A percentile compares a stretch with the other conserved stretches of the same genome.
phyloP scores from a whole-genome alignment of 2,113 vertebrate species.

The Microcebus tavaratra region DNA sequence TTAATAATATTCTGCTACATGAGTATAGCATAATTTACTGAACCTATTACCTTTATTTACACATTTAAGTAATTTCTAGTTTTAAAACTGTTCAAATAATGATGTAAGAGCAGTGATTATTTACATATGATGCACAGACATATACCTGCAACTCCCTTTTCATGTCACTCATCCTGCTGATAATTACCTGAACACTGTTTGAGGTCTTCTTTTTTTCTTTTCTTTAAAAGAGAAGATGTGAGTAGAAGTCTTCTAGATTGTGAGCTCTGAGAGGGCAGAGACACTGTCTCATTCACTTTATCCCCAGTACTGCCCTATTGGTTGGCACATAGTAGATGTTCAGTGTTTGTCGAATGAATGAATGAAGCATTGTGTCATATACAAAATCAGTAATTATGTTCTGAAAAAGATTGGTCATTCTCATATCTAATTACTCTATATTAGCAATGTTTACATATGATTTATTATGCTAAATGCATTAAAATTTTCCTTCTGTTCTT shows the following conservation, averaged over 20 bases:
- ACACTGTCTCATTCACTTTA: neutral
- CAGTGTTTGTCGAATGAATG: neutral
- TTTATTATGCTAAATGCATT: conserved; percentile 11
- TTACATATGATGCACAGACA: neutral
- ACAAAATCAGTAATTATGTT: conserved; percentile 9
- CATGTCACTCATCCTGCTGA: neutral
- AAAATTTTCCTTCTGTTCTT: neutral
- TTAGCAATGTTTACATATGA: conserved; percentile 7
- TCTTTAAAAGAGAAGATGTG: too few relatives aligned
- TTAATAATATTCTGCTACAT: conserved; percentile 2
- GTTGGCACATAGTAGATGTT: neutral
- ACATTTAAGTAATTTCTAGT: conserved; percentile 41
- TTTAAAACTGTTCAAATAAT: conserved; percentile 3
- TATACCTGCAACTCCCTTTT: neutral
- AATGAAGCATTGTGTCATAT: neutral
- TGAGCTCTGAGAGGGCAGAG: neutral
- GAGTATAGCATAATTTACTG: neutral
- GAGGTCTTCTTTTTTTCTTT: neutral
- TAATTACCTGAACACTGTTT: neutral
- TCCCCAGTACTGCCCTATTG: neutral
- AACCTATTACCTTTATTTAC: neutral
- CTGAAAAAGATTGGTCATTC: conserved; percentile 3
- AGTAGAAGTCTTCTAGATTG: neutral
- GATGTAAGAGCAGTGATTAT: neutral
- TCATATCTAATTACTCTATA: neutral